Conservation (phyloP, 2,797 vertebrate genomes). For the Podarcis siculus region DNA sequence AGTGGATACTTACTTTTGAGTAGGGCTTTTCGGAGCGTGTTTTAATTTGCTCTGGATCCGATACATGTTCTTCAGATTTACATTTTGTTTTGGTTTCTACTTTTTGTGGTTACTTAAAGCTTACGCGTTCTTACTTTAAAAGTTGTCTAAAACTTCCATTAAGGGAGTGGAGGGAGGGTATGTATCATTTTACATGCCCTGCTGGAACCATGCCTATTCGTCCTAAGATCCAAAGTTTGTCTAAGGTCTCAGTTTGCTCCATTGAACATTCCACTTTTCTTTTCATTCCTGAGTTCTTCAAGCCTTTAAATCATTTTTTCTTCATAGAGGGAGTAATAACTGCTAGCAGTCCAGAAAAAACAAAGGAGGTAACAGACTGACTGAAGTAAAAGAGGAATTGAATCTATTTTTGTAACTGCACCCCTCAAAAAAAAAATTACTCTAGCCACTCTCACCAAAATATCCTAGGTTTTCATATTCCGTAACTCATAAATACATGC, state of each 20-base stretch:
- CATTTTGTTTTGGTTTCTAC: slow-evolving; percentile 14
- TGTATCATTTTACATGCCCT: background rate
- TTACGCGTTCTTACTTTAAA: background rate
- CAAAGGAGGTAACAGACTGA: background rate
- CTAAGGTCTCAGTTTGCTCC: background rate
- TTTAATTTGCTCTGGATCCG: background rate
- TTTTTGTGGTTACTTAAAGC: slow-evolving; percentile 14
- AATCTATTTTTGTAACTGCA: background rate
- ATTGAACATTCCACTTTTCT: background rate
- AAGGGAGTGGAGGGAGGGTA: background rate
- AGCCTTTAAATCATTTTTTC: background rate
- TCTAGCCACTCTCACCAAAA: background rate
- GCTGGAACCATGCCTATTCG: background rate
- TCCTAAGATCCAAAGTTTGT: background rate
- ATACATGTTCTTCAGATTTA: background rate
- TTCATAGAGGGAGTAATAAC: background rate
- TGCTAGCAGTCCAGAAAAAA: background rate
- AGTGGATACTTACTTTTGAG: background rate
- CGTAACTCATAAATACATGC: too few species aligned
- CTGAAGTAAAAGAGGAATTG: background rate
- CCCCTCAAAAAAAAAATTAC: background rate
- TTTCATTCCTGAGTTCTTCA: background rate
- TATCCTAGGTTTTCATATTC: background rate
- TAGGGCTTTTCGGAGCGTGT: background rate
- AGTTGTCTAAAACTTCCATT: background rate